Percentiles rank a stretch among this genome's conserved stretches.
Conservation (phyloP, 2,888 invertebrate genomes). For the Muscina levida region DNA sequence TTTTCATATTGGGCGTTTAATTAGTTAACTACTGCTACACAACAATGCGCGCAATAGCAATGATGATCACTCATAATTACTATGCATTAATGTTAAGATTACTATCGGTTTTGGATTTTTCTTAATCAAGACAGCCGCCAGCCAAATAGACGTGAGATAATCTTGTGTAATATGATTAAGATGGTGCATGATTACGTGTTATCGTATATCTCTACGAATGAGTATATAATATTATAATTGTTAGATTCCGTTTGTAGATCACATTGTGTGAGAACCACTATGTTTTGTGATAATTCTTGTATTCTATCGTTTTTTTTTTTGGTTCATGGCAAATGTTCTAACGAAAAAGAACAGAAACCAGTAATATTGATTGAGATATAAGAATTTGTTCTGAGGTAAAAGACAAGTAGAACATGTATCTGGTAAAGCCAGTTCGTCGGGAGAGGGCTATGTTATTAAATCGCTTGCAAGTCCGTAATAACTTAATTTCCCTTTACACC, state of each 20-base stretch:
- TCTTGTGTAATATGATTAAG: background rate
- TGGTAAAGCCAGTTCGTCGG: no score
- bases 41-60: background rate
- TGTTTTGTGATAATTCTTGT: no score
- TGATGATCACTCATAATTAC: slow-evolving; percentile 6
- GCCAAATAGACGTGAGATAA: background rate
- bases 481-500: no score
- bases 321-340: no score
- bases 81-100: slow-evolving; percentile 9
- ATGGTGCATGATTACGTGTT: background rate
- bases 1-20: slow-evolving; percentile 40
- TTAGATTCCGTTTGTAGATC: background rate
- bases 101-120: slow-evolving; percentile 14
- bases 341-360: no score
- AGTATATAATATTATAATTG: background rate
- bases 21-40: no score
- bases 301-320: no score
- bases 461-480: no score
- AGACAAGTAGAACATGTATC: no score
- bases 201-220: background rate
- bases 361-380: no score
- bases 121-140: background rate
- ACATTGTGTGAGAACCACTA: background rate
- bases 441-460: no score
- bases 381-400: no score